Evolutionary conservation across 2,113 vertebrate species (phyloP).

Genomic region (Nematolebias whitei): DNA sequence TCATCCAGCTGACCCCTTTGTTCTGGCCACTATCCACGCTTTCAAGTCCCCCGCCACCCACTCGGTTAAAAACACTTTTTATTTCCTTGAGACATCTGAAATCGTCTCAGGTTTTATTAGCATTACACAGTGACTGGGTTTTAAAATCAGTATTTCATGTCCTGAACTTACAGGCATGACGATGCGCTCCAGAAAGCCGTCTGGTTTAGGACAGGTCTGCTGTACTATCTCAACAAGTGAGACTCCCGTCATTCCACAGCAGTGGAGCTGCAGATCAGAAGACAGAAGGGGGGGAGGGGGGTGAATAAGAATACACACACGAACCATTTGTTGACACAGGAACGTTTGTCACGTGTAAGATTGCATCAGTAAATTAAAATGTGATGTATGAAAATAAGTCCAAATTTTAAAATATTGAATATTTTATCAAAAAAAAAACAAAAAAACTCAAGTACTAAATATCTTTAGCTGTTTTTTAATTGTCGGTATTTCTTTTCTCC

Average conservation of each 20-base stretch:
- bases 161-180: slow-evolving; percentile 56
- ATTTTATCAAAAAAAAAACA: no score
- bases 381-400: no score
- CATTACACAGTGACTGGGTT: neutral
- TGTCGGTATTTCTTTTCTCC: no score
- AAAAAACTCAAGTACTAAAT: no score
- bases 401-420: no score
- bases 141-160: neutral
- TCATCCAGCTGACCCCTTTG: no score
- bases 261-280: slow-evolving; percentile 58
- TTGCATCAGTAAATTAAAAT: no score
- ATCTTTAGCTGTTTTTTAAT: no score
- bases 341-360: neutral
- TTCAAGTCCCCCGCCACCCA: no score
- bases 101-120: no score
- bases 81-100: neutral
- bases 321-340: no score
- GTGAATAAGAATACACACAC: neutral
- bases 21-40: no score
- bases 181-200: neutral
- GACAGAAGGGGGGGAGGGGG: neutral
- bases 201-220: slow-evolving; percentile 50
- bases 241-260: slow-evolving; percentile 58
- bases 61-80: neutral
- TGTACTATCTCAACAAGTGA: fast-evolving